Evolutionary conservation across 1,140 invertebrate species (phyloP), one percentile per base, ranked within the genome.

Genomic region (Heliconius himera): DNA sequence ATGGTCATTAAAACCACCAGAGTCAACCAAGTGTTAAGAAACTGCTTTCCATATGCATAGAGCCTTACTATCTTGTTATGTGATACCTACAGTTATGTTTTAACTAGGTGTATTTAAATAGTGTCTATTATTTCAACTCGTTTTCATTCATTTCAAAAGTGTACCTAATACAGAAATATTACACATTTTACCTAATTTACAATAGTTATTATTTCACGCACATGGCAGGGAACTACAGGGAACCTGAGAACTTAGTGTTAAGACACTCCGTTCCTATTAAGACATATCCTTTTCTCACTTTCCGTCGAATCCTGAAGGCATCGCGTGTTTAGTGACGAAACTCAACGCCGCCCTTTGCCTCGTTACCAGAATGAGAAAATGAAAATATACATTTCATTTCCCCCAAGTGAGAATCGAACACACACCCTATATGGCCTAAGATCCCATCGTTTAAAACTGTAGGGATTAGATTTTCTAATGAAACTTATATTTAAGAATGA

Each of bases 1-100:
- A 82, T 83, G 84, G 82, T 85, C 84, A 84, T 88, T 82, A 83
- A 85, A 86, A 85, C 82, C 80, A 80, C 79, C 71, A 74, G 66
- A 77, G 80, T 82, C 84, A 83, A 83, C 77, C 82, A 80, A 78
- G 72, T 80, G 78, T 82, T 76, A 78, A 84, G 84, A 85, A 88
- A 88, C 88, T 83, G 77, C 84, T 82, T 75, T 74, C 74, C 71
- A 79, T 82, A 73, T 74, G 71, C 49, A 80, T 75, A 76, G 74
- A 80, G 74, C 79, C 70, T 80, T 76, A 76, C 71, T 80, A 54
- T 75, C 77, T 70, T 56, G 66, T 81, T 78, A 81, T 78, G 33
- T 78, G 73, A 78, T 78, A 81, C 60, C 71, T 51, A 41, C 70
- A 51, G 70, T 80, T 76, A 80, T 70, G 66, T 76, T 73, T 78